These are phyloP conservation scores for Asarcornis scutulata DNA, from an alignment of 2,113 vertebrate genomes.

Conservation along the genomic window DNA sequence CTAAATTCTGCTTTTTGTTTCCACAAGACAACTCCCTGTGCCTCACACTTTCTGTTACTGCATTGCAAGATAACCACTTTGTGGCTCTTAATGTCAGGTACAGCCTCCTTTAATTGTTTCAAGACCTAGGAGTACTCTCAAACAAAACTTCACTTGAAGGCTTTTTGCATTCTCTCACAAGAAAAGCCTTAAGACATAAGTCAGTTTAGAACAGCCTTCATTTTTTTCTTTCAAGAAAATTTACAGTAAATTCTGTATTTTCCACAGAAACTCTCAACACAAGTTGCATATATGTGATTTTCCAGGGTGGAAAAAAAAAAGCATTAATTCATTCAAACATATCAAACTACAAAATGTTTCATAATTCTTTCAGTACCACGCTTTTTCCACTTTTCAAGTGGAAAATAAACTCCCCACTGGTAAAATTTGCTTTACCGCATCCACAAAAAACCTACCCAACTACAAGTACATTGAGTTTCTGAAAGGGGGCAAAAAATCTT, in stretches of 20 bases:
- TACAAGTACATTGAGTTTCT: neutral
- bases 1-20: neutral
- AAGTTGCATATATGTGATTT: accelerated
- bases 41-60: neutral
- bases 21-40: neutral
- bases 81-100: neutral
- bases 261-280: neutral
- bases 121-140: neutral
- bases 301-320: neutral
- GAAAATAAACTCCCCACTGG: neutral
- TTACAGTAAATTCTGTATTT: neutral
- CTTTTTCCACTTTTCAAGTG: neutral
- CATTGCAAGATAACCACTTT: neutral
- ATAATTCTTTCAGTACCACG: neutral
- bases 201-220: neutral
- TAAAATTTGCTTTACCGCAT: neutral
- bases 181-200: neutral
- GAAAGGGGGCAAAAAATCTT: neutral
- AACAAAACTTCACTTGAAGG: neutral
- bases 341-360: neutral
- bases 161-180: neutral
- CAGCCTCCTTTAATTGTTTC: neutral
- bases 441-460: neutral
- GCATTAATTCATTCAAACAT: neutral
- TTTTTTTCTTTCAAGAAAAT: neutral